These are phyloP conservation scores for Lacanobia oleracea DNA, from an alignment of 2,888 invertebrate genomes.

Conservation along the genomic window DNA sequence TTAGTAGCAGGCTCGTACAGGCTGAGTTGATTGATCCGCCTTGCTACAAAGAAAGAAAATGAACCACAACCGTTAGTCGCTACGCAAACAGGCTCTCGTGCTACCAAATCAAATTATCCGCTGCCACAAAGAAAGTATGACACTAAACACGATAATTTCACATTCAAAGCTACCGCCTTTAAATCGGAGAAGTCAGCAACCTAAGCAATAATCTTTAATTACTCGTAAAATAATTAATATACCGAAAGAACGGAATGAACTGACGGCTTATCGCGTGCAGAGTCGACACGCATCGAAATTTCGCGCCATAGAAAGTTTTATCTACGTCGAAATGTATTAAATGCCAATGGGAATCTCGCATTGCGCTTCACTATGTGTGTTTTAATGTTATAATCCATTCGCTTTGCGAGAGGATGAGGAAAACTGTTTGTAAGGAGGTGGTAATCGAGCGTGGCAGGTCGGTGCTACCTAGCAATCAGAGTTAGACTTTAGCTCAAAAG, in stretches of 20 bases:
- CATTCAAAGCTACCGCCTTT: slow-evolving; percentile 62
- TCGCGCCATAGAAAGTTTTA: slow-evolving; percentile 73
- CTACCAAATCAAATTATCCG: slow-evolving; percentile 59
- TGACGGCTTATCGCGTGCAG: slow-evolving; percentile 59
- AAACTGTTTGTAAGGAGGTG: slow-evolving; percentile 44
- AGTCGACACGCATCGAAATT: slow-evolving; percentile 64
- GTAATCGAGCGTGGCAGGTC: slow-evolving; percentile 52
- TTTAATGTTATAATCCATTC: slow-evolving; percentile 60
- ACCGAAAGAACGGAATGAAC: slow-evolving; percentile 34
- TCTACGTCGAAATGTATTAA: slow-evolving; percentile 71
- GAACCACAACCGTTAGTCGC: slow-evolving; percentile 45
- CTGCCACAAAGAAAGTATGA: slow-evolving; percentile 57
- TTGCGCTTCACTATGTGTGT: slow-evolving; percentile 38
- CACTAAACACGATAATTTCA: slow-evolving; percentile 64
- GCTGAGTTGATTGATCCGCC: too few species aligned
- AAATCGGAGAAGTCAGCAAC: slow-evolving; percentile 52
- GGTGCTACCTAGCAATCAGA: slow-evolving; percentile 48
- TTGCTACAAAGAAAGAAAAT: neutral
- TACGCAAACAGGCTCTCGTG: slow-evolving; percentile 48
- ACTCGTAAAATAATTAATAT: slow-evolving; percentile 54
- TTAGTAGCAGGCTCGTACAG: too few species aligned
- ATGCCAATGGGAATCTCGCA: slow-evolving; percentile 65
- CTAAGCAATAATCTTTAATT: slow-evolving; percentile 54
- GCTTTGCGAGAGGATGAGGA: slow-evolving; percentile 46
- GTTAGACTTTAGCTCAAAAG: slow-evolving; percentile 14